Base-by-base conservation (phyloP, 2,797 vertebrate genomes). In the Hemibagrus guttatus region DNA sequence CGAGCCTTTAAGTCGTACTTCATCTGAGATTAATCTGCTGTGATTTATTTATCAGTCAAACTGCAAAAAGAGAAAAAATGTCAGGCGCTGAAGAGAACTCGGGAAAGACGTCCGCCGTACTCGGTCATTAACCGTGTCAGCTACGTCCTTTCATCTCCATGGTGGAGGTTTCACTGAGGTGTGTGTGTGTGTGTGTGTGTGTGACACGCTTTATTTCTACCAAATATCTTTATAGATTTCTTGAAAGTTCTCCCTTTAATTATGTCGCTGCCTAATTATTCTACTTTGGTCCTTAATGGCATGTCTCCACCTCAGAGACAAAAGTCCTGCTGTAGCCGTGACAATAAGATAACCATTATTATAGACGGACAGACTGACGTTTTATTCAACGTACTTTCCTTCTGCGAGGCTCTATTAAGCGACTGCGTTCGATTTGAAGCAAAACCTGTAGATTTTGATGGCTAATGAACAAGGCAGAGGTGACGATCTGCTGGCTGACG, bases 21-120 rank as follows among this genome's bases (percentile, higher is more conserved):
- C 81, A 75, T 86, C 74, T 78, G 61, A 69, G 56, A 86, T 81
- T 84, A 81, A 85, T 84, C 84, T 66, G 83, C 83, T 54, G 71
- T 52, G 88, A 90, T 90, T 83, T 90, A 89, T 91, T 89, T 90
- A 88, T 90, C 88, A 86, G 86, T 89, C 89, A 87, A 72, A 84
- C 63, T 31, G 75, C 42, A 86, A 84, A 87, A 84, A 86, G 85
- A 85, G 84, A 66, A 58, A 72, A 72, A 78, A 84, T 84, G 80
- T 80, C 61, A 85, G 69, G 79, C 71, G 35, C 86, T 49, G 23
- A 61, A 3, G 35, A 71, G 28, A 46, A 78, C 71, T 78, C n/a
- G 83, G 81, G 42, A 85, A 85, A 87, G 79, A 81, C 52, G 59
- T 86, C 76, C 72, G 80, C 76, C 72, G 80, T 68, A 79, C 89